Percentiles rank a stretch among this genome's conserved stretches.
phyloP scores from a whole-genome alignment of 2,888 invertebrate species.

The Hyles lineata region DNA sequence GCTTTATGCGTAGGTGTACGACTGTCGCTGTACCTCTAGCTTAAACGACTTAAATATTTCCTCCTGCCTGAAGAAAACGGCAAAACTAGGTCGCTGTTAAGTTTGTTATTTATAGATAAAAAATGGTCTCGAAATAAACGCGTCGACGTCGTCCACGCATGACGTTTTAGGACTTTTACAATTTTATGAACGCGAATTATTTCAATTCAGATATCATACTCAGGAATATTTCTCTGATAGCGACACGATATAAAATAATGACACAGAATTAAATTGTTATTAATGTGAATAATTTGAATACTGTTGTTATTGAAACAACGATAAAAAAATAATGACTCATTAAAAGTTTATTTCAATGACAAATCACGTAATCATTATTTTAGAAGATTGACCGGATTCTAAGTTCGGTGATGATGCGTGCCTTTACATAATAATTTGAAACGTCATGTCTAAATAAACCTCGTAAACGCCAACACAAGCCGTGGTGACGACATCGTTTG shows the following conservation, averaged over 20 bases:
- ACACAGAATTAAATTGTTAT: neutral
- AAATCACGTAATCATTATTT: conserved; percentile 51
- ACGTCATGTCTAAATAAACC: conserved; percentile 54
- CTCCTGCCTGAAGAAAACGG: conserved; percentile 25
- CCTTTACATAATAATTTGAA: conserved; percentile 35
- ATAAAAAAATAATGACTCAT: conserved; percentile 20
- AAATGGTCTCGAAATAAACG: conserved; percentile 36
- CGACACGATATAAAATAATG: neutral
- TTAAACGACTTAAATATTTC: conserved; percentile 21
- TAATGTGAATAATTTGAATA: neutral
- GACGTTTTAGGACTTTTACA: neutral
- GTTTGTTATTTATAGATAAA: conserved; percentile 41
- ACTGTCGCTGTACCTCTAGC: conserved; percentile 8
- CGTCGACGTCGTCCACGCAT: conserved; percentile 24
- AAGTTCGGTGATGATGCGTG: conserved; percentile 40
- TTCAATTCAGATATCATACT: conserved; percentile 1
- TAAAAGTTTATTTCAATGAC: conserved; percentile 23
- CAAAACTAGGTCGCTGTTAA: conserved; percentile 43
- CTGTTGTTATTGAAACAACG: neutral
- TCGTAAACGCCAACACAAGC: conserved; percentile 42
- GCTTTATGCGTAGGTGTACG: conserved; percentile 16
- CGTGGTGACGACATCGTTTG: conserved; percentile 38
- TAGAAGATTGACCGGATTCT: conserved; percentile 44
- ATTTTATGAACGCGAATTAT: neutral
- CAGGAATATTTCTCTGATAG: neutral